Evolutionary conservation across 2,797 vertebrate genomes (phyloP), one percentile per base, ranked within the genome.

Genomic region (Limosa lapponica): DNA sequence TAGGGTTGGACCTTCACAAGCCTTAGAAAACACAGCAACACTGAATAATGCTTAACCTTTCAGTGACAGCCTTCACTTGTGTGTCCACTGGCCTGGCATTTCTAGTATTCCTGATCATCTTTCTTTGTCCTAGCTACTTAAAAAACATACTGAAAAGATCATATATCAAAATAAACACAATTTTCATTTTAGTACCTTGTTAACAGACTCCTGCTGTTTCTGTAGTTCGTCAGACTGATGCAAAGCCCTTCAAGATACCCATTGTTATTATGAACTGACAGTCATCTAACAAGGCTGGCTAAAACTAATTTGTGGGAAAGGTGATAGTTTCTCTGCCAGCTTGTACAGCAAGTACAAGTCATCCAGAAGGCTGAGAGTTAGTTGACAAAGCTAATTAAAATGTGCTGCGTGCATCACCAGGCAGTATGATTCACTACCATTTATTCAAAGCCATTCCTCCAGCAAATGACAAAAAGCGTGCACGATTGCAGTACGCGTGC

Each of bases 371-470:
- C 22, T 77, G 24, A 8, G 24, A 69, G 16, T 30, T 74, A 65
- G 66, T 41, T 87, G 79, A 64, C 18, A 87, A 58, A 85, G 62
- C 22, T 66, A 78, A 89, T 71, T 81, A 84, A 95, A 89, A 70
- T 30, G 13, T 36, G 8, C 28, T 89, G 71, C 5, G 0, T 55
- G 43, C 71, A 87, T 25, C 78, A 66, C 41, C 39, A 70, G 22
- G 36, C 46, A 41, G 36, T 62, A 46, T 64, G 36, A 22, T 55
- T 92, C 66, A 51, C 19, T 78, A 41, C 23, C 12, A 34, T 25
- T 86, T 90, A 72, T 58, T 79, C 43, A 61, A 82, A 93, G 58
- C 8, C 54, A 13, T 65, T 83, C 24, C 23, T 59, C 11, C 41
- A 69, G 57, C 27, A 64, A 82, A 74, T 48, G 16, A 81, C 41